phyloP scores from a whole-genome alignment of 1,140 invertebrate genomes.

The Dreissena rostriformis region DNA sequence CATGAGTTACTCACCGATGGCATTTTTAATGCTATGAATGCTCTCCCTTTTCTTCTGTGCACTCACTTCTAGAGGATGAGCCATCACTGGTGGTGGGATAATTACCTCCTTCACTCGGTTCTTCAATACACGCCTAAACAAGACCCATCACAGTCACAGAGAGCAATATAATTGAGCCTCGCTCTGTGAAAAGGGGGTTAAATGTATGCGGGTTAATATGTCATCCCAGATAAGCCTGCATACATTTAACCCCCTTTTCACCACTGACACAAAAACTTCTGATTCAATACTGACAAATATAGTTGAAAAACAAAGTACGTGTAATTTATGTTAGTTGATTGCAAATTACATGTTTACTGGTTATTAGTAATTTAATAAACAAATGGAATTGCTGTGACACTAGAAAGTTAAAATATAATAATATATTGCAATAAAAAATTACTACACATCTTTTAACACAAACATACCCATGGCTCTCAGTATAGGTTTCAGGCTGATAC shows the following conservation, averaged over 20 bases:
- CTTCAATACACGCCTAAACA: constrained; percentile 77
- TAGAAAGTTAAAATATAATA: constrained; percentile 1
- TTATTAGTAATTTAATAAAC: too few relatives aligned
- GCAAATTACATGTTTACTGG: too few relatives aligned
- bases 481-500: constrained; percentile 79
- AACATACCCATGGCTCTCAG: constrained; percentile 75
- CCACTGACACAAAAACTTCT: too few relatives aligned
- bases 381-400: too few relatives aligned
- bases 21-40: constrained; percentile 78
- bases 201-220: too few relatives aligned
- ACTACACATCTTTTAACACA: background rate
- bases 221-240: too few relatives aligned
- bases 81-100: constrained; percentile 64
- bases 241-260: too few relatives aligned
- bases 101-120: constrained; percentile 74
- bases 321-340: background rate
- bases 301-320: too few relatives aligned
- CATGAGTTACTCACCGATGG: constrained; percentile 73
- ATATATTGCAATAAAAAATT: background rate
- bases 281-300: too few relatives aligned
- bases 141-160: background rate
- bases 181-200: too few relatives aligned
- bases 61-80: constrained; percentile 76
- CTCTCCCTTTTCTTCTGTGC: constrained; percentile 73
- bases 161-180: too few relatives aligned